Evolutionary conservation across 2,888 invertebrate species (phyloP).

Genomic region (Acleris emargana): DNA sequence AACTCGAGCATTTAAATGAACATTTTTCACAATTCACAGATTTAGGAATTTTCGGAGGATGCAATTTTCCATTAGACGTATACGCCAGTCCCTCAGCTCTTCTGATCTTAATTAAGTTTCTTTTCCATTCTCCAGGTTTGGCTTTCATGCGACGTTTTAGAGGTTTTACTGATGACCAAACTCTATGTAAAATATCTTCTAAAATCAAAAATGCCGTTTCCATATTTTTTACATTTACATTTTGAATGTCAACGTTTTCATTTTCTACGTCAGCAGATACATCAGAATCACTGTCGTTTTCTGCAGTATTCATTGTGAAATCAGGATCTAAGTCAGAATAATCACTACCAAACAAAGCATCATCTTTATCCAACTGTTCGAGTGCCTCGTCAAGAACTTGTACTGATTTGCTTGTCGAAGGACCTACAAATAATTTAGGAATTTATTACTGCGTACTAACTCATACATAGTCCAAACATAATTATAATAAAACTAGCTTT

Average conservation of each 20-base stretch:
- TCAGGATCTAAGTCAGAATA: neutral
- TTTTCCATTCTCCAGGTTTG: neutral
- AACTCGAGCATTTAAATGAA: conserved; percentile 22
- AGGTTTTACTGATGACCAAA: neutral
- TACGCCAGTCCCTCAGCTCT: conserved; percentile 1
- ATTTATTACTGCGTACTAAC: too few species aligned
- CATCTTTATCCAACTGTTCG: neutral
- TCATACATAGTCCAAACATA: too few species aligned
- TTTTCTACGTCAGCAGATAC: neutral
- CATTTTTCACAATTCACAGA: conserved; percentile 25
- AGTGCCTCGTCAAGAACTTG: neutral
- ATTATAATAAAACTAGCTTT: too few species aligned
- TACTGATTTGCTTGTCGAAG: neutral
- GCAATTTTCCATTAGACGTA: conserved; percentile 8
- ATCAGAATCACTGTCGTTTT: neutral
- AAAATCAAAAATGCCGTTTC: neutral
- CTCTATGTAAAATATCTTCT: neutral
- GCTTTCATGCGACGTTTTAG: neutral
- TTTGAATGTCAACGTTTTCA: neutral
- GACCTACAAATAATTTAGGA: neutral
- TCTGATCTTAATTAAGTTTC: neutral
- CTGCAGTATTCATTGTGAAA: neutral
- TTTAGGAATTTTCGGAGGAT: conserved; percentile 13
- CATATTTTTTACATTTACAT: neutral
- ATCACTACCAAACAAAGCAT: neutral